Conservation (phyloP, 2,113 vertebrate genomes). For the Camelus bactrianus region DNA sequence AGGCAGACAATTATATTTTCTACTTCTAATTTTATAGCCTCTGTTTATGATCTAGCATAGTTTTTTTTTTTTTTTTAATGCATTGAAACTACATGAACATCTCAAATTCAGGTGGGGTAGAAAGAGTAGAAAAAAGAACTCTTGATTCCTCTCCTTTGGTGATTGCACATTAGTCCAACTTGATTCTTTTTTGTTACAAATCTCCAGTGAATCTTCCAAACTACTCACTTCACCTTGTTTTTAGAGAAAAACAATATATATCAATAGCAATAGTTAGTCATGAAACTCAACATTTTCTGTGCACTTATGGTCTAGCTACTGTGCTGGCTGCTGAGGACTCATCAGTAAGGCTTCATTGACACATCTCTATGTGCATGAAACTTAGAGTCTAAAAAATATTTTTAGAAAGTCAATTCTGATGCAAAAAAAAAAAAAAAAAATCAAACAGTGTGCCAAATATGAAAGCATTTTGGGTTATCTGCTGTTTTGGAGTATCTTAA, state of each 20-base stretch:
- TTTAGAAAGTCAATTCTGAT: not conserved
- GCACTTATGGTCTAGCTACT: not conserved
- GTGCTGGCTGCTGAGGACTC: not conserved
- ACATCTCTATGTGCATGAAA: not conserved
- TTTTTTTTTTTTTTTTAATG: not conserved
- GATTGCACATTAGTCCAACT: not conserved
- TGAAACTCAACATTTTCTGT: constrained; percentile 10
- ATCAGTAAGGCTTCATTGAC: not conserved
- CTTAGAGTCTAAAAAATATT: not conserved
- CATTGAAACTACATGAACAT: not conserved
- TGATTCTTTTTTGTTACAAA: not conserved
- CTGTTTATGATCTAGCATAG: not conserved
- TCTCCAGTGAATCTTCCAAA: not conserved
- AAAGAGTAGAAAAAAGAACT: not conserved
- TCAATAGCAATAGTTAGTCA: not conserved
- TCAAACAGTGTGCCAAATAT: not conserved
- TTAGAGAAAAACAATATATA: not conserved
- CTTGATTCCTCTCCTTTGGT: not conserved
- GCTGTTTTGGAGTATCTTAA: not conserved
- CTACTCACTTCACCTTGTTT: not conserved
- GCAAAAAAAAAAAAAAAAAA: not conserved
- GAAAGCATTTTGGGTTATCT: not conserved
- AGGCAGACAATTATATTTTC: not conserved
- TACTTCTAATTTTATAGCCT: not conserved
- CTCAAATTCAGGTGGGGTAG: not conserved